Evolutionary conservation across 2,797 vertebrate genomes (phyloP), one percentile per base, ranked within the genome.

Genomic region (Notoglanidium macrostoma): DNA sequence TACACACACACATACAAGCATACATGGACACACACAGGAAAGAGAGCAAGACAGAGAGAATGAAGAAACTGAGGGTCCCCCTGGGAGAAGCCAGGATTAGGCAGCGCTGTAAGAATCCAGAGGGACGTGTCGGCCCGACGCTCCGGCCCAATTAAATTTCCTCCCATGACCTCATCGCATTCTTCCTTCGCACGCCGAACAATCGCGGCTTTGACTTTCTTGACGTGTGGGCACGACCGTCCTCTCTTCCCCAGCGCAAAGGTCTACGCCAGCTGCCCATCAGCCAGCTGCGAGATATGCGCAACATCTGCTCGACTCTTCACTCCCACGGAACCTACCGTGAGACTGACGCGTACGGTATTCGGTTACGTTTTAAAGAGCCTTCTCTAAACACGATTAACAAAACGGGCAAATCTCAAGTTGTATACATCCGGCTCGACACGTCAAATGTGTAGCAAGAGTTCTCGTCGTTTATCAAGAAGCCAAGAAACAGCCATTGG

Each of bases 161-260:
- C 94, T 93, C 93, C 92, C 93, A 95, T 97, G 95, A 97, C 95
- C 93, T 97, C 96, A 95, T 92, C 83, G 74, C 96, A 97, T 97
- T 97, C 96, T 96, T 97, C 93, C 89, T 89, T 83, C 40, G 35
- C 3, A 89, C 89, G 51, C 90, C 0, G 78, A 96, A 98, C 97
- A 98, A 98, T 95, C 93, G 91, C 85, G 74, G 93, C 95, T 96
- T 97, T 97, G 96, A 98, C 95, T 96, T 92, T 86, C 67, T 23
- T 35, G 83, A 90, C 0, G 85, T 54, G 96, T 95, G 95, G 97
- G 96, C 89, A 90, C 68, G 84, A 89, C 89, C 3, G 61, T 84
- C 81, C 87, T 63, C 79, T 85, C 86, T 84, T 77, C 54, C 63
- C 72, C 84, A 79, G 88, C 55, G 87, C 76, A 88, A 86, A 32